These are phyloP conservation scores for Papilio demoleus DNA, from an alignment of 2,888 invertebrate genomes.

Conservation along the genomic window DNA sequence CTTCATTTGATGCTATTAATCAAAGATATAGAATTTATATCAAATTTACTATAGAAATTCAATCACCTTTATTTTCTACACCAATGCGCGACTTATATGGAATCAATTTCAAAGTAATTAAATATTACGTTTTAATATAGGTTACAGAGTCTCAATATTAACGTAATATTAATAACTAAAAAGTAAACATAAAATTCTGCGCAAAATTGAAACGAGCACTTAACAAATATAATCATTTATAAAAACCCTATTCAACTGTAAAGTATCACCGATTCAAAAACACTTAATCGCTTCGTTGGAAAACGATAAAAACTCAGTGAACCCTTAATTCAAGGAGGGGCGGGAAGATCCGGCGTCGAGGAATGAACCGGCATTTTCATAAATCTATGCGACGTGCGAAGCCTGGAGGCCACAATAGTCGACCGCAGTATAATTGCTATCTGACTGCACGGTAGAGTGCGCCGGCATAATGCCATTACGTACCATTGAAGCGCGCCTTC, in stretches of 20 bases:
- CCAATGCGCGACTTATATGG: neutral
- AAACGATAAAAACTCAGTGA: constrained; percentile 36
- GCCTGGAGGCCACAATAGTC: constrained; percentile 57
- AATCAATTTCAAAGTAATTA: neutral
- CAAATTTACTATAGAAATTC: neutral
- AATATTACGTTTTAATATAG: neutral
- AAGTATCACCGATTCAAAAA: constrained; percentile 26
- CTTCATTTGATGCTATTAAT: constrained; percentile 23
- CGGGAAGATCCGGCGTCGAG: constrained; percentile 27
- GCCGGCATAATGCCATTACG: constrained; percentile 65
- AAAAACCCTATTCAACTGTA: constrained; percentile 8
- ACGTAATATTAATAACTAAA: neutral
- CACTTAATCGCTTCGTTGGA: constrained; percentile 37
- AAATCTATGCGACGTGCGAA: constrained; percentile 39
- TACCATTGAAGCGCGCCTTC: constrained; percentile 55
- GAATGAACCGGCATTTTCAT: constrained; percentile 35
- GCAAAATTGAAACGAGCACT: neutral
- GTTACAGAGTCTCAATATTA: neutral
- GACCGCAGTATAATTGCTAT: constrained; percentile 63
- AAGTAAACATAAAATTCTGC: neutral
- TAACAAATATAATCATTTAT: constrained; percentile 17
- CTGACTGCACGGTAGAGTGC: constrained; percentile 55
- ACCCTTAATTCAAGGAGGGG: constrained; percentile 34
- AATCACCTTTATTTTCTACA: constrained; percentile 4
- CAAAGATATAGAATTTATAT: too few relatives aligned